Evolutionary conservation across 2,113 vertebrate species (phyloP).

Genomic region (Stigmatopora argus): DNA sequence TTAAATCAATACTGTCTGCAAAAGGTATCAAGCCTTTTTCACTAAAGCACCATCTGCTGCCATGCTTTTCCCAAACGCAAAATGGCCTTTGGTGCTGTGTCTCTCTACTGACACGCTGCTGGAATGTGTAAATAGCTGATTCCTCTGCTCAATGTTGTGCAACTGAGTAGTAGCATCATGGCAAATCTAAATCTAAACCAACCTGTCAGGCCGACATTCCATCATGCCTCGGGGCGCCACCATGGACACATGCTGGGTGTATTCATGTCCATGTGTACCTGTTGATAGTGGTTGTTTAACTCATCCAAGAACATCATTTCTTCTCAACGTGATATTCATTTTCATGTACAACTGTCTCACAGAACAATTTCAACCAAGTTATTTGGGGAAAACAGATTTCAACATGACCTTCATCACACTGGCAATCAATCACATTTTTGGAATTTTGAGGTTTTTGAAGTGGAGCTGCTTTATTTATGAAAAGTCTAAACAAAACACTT

Average conservation of each 20-base stretch:
- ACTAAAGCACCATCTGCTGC: not conserved
- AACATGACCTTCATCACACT: not conserved
- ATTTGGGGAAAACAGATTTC: not conserved
- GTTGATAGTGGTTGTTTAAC: not conserved
- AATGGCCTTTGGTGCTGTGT: constrained; percentile 15
- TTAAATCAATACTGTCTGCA: not conserved
- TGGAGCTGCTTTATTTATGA: not conserved
- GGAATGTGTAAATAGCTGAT: constrained; percentile 44
- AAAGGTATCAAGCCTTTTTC: not conserved
- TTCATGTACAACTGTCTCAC: not conserved
- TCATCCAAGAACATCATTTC: not conserved
- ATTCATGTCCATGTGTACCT: not conserved
- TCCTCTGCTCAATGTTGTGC: constrained; percentile 17
- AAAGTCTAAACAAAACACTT: not conserved
- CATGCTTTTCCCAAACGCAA: not conserved
- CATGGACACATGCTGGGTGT: constrained; percentile 11
- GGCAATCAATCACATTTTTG: not conserved
- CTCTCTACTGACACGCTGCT: constrained; percentile 31
- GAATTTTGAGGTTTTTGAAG: not conserved
- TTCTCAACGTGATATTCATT: not conserved
- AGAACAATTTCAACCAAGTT: not conserved
- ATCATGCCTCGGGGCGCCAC: constrained; percentile 16
- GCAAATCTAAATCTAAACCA: constrained; percentile 49
- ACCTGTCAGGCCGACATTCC: constrained; percentile 43
- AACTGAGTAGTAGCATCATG: constrained; percentile 23